Conservation (phyloP, 2,888 invertebrate genomes). For the Tricholauxania praeusta region DNA sequence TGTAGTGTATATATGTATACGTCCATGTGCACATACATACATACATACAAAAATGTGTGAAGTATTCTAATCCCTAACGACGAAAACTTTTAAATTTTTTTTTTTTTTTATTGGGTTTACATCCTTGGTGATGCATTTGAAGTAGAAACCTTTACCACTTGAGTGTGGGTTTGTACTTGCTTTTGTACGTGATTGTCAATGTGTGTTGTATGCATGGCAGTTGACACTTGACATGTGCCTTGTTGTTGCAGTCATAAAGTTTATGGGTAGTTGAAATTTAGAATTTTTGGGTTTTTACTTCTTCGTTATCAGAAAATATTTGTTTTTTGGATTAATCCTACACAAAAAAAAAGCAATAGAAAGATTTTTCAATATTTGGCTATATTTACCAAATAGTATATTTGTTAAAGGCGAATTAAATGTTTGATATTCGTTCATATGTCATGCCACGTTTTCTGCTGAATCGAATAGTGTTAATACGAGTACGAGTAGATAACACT, state of each 20-base stretch:
- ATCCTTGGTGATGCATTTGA: conserved; percentile 19
- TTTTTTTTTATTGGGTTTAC: not conserved
- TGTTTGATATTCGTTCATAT: too few relatives aligned
- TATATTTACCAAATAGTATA: too few relatives aligned
- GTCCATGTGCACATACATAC: too few relatives aligned
- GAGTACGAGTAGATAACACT: too few relatives aligned
- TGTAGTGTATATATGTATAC: too few relatives aligned
- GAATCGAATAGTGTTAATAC: too few relatives aligned
- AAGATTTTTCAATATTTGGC: too few relatives aligned
- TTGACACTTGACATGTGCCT: conserved; percentile 22
- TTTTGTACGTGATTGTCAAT: conserved; percentile 2
- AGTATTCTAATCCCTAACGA: conserved; percentile 15
- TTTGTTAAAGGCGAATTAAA: too few relatives aligned
- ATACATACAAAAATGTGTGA: too few relatives aligned
- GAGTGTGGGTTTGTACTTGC: not conserved
- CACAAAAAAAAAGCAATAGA: too few relatives aligned
- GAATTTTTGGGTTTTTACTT: not conserved
- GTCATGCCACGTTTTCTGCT: too few relatives aligned
- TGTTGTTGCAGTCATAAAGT: conserved; percentile 31
- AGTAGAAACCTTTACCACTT: not conserved
- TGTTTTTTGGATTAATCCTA: too few relatives aligned
- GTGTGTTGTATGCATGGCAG: conserved; percentile 10
- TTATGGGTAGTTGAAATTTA: conserved; percentile 10
- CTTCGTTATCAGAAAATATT: not conserved
- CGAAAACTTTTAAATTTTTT: conserved; percentile 2